Evolutionary conservation across 2,888 invertebrate genomes (phyloP).

Genomic region (Desoria tigrina): DNA sequence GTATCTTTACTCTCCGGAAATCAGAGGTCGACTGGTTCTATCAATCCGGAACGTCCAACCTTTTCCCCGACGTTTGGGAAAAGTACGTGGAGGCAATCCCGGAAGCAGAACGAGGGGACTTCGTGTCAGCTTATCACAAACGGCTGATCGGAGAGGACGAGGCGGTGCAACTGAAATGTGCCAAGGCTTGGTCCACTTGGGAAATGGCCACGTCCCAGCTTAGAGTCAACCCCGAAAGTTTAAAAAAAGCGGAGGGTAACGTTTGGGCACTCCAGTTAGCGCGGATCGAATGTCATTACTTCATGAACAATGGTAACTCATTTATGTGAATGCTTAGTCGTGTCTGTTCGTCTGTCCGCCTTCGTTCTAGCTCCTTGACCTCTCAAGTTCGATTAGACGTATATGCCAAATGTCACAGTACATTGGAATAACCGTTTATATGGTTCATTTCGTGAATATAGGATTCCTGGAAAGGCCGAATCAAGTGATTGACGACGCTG

Average conservation of each 20-base stretch:
- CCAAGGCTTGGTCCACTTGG: conserved; percentile 38
- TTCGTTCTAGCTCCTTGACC: no score
- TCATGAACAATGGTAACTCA: no score
- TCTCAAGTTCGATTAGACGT: no score
- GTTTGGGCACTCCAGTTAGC: conserved; percentile 32
- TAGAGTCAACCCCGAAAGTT: conserved; percentile 32
- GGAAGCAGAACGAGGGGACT: conserved; percentile 29
- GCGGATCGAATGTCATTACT: conserved; percentile 40
- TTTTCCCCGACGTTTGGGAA: conserved; percentile 40
- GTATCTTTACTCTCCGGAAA: conserved; percentile 37
- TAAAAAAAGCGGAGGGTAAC: conserved; percentile 27
- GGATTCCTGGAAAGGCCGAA: no score
- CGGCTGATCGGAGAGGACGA: conserved; percentile 30
- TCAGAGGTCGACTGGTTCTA: conserved; percentile 40
- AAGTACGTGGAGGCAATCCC: conserved; percentile 39
- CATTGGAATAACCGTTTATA: no score
- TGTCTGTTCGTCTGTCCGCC: no score
- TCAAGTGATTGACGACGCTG: no score
- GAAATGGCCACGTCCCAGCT: conserved; percentile 39
- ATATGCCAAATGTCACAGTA: no score
- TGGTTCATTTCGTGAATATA: no score
- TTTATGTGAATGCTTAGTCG: no score
- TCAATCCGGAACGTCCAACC: conserved; percentile 37
- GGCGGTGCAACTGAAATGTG: conserved; percentile 26
- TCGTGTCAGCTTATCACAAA: conserved; percentile 34